Conservation (phyloP, 2,797 vertebrate genomes). For the Etheostoma perlongum region DNA sequence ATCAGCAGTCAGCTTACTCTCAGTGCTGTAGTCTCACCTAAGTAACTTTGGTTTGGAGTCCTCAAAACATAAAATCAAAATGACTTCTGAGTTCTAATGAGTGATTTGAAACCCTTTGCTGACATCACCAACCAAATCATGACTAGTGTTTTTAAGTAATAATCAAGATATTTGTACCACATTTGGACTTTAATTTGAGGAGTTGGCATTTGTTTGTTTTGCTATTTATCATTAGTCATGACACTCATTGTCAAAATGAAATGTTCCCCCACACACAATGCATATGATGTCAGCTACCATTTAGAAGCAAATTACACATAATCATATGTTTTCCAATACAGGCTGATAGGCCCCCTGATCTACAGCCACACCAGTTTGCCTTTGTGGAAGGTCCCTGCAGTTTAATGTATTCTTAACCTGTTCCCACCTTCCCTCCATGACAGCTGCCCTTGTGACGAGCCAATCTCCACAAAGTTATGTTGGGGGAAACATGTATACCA, state of each 20-base stretch:
- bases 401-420: constrained; percentile 19
- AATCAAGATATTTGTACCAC: not conserved
- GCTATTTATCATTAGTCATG: not conserved
- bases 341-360: not conserved
- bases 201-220: not conserved
- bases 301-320: constrained; percentile 21
- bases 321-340: constrained; percentile 15
- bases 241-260: not conserved
- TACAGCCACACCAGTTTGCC: not conserved
- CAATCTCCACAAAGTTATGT: not conserved
- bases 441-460: constrained; percentile 2
- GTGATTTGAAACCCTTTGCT: constrained; percentile 13
- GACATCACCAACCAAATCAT: not conserved
- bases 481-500: constrained; percentile 19
- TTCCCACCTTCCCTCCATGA: constrained; percentile 11
- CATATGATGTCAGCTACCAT: constrained; percentile 8
- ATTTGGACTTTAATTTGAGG: not conserved
- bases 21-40: constrained; percentile 26
- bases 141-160: not conserved
- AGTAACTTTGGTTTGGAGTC: constrained; percentile 45
- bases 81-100: constrained; percentile 18
- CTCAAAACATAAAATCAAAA: constrained; percentile 41
- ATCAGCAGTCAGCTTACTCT: constrained; percentile 46
- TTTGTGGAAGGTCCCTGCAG: constrained; percentile 5
- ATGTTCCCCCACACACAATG: not conserved